Percentiles rank a stretch among this genome's conserved stretches.
These are phyloP conservation scores for Drosophila quadrilineata DNA, from an alignment of 1,140 invertebrate genomes.

Conservation along the genomic window DNA sequence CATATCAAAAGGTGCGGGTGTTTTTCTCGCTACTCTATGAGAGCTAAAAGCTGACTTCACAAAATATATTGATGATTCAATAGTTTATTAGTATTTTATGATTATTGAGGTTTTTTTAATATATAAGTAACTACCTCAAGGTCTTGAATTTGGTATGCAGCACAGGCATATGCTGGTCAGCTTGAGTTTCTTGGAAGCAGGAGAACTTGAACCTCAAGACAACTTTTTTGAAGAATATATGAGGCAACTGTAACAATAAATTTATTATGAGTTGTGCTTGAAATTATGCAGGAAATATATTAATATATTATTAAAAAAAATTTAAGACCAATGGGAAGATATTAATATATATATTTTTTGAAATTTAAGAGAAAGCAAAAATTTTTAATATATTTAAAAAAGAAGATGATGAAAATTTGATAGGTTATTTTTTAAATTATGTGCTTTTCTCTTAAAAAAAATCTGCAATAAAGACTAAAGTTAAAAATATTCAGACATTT, in stretches of 20 bases:
- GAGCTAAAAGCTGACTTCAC: slow-evolving; percentile 6
- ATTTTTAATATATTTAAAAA: no score
- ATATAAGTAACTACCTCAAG: slow-evolving; percentile 19
- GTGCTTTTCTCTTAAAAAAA: no score
- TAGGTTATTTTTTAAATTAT: no score
- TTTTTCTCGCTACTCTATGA: not conserved
- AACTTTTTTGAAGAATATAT: slow-evolving; percentile 18
- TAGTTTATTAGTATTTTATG: no score
- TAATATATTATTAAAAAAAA: slow-evolving; percentile 17
- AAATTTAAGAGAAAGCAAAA: no score
- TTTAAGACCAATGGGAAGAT: no score
- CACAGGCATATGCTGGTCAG: slow-evolving; percentile 33
- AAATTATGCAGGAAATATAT: no score
- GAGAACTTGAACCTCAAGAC: no score
- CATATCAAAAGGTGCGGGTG: slow-evolving; percentile 43
- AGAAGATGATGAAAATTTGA: no score
- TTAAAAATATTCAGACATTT: no score
- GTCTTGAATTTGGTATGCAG: slow-evolving; percentile 21
- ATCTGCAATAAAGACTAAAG: no score
- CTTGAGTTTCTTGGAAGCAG: not conserved
- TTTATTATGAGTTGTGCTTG: slow-evolving; percentile 14
- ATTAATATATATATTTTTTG: no score
- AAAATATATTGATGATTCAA: slow-evolving; percentile 11
- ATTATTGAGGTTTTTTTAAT: not conserved
- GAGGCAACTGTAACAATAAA: slow-evolving; percentile 5